These are phyloP conservation scores for Montipora capitata DNA, from an alignment of 92 coral and sea anemone species.

Conservation along the genomic window DNA sequence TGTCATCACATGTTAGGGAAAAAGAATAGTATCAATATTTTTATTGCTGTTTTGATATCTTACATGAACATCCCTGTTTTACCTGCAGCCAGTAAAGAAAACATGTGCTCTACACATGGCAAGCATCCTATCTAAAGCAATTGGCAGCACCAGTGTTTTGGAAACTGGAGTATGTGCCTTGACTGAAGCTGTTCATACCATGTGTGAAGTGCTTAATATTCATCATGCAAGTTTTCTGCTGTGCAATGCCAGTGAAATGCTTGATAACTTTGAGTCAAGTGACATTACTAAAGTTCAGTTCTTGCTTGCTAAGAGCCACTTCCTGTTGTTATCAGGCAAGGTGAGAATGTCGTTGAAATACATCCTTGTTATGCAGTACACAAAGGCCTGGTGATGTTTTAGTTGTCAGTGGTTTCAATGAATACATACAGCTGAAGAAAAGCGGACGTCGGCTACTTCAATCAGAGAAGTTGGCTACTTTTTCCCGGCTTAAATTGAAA, in stretches of 20 bases:
- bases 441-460: too few species aligned
- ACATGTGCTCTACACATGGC: conserved; percentile 86
- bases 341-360: conserved; percentile 30
- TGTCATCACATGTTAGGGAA: too few species aligned
- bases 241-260: conserved; percentile 58
- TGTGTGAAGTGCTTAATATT: conserved; percentile 83
- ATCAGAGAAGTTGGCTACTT: too few species aligned
- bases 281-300: conserved; percentile 56
- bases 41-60: too few species aligned
- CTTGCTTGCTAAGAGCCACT: conserved; percentile 82
- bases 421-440: too few species aligned
- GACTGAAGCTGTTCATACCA: conserved; percentile 81
- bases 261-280: conserved; percentile 56
- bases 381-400: too few species aligned
- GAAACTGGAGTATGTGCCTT: conserved; percentile 74
- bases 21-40: too few species aligned
- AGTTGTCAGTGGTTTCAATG: too few species aligned
- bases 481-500: too few species aligned
- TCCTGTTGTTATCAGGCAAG: conserved; percentile 82
- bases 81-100: conserved; percentile 80
- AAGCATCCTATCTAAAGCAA: conserved; percentile 72
- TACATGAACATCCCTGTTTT: background rate
- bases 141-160: conserved; percentile 67
- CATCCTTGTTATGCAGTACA: too few species aligned
- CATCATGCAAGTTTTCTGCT: conserved; percentile 77